Evolutionary conservation across 1,140 invertebrate species (phyloP).

Genomic region (Gryllus bimaculatus): DNA sequence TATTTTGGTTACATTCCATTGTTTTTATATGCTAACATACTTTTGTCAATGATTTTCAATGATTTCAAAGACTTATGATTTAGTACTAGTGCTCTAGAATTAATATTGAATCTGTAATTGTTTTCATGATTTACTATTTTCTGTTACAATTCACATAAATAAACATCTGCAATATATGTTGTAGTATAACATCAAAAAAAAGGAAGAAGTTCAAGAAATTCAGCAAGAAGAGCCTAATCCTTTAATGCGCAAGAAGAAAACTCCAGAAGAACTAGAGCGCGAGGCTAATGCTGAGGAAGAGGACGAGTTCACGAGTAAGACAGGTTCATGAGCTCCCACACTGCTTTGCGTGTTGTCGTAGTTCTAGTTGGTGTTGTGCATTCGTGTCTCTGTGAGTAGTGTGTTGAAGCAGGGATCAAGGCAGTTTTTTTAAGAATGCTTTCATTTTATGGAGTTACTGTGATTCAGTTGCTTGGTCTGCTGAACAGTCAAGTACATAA

Average conservation of each 20-base stretch:
- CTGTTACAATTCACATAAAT: too few relatives aligned
- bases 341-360: constrained; percentile 7
- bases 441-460: too few relatives aligned
- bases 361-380: neutral
- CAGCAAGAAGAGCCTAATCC: constrained; percentile 78
- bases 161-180: neutral
- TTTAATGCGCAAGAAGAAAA: constrained; percentile 94
- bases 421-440: neutral
- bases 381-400: neutral
- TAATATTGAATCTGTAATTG: too few relatives aligned
- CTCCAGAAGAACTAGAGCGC: constrained; percentile 88
- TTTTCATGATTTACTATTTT: too few relatives aligned
- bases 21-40: too few relatives aligned
- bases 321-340: constrained; percentile 18
- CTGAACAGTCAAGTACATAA: too few relatives aligned
- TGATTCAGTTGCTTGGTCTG: too few relatives aligned
- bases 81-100: too few relatives aligned
- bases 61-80: too few relatives aligned
- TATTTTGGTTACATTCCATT: too few relatives aligned
- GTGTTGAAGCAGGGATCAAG: neutral
- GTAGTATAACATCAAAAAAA: constrained; percentile 97
- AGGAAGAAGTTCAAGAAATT: constrained; percentile 75
- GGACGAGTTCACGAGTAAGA: constrained; percentile 94
- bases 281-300: constrained; percentile 90
- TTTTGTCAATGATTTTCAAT: too few relatives aligned